Evolutionary conservation across 2,888 invertebrate genomes (phyloP).

Genomic region (Dysmachus trigonus): DNA sequence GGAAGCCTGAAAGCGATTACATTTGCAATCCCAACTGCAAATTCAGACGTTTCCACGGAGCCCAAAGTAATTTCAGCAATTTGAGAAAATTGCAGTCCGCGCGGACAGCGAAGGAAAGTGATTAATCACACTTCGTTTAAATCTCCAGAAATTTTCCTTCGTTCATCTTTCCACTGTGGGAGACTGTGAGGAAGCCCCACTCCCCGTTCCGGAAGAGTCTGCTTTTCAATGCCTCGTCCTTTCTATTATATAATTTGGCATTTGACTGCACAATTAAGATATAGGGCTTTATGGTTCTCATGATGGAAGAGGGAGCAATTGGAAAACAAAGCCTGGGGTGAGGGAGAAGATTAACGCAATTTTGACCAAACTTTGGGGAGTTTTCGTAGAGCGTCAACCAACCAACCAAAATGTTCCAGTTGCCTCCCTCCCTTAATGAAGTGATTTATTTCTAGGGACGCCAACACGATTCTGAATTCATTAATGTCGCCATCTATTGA

Average conservation of each 20-base stretch:
- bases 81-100: not conserved
- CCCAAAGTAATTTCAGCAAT: not conserved
- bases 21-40: not conserved
- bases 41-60: not conserved
- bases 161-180: not conserved
- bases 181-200: not conserved
- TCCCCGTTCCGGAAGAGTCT: not conserved
- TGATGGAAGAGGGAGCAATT: not conserved
- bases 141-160: not conserved
- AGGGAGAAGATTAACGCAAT: not conserved
- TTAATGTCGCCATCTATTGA: not conserved
- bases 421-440: not conserved
- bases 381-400: not conserved
- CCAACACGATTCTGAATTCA: slow-evolving; percentile 1
- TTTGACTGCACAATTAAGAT: not conserved
- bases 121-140: not conserved
- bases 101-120: not conserved
- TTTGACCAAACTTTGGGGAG: not conserved
- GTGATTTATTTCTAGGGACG: not conserved
- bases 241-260: not conserved
- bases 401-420: not conserved
- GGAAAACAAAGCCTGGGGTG: not conserved
- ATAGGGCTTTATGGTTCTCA: not conserved
- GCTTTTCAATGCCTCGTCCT: not conserved
- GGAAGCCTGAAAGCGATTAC: not conserved